Evolutionary conservation across 64 coral and sea anemone genomes (phyloP).

Genomic region (Stylophora pistillata): DNA sequence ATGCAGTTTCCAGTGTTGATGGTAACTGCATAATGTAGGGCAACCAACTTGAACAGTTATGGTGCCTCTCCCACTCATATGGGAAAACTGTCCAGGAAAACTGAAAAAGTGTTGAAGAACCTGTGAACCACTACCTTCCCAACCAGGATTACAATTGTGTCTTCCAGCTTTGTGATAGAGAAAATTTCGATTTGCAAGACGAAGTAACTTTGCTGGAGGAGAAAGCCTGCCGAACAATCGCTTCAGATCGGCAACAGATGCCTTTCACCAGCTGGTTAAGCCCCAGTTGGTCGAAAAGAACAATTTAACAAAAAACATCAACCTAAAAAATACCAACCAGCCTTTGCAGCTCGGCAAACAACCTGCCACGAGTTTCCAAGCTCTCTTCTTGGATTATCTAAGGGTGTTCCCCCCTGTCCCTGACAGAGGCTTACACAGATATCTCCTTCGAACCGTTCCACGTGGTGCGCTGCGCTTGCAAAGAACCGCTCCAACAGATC

Average conservation of each 20-base stretch:
- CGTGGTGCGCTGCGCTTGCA: conserved; percentile 58
- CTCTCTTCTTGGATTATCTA: conserved; percentile 69
- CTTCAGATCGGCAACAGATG: conserved; percentile 14
- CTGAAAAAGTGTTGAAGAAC: too few relatives aligned
- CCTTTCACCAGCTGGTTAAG: too few relatives aligned
- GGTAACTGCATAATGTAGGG: too few relatives aligned
- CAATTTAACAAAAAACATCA: neutral
- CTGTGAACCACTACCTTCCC: too few relatives aligned
- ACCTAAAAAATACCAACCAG: conserved; percentile 46
- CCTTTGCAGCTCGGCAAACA: conserved; percentile 86
- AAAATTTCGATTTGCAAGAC: neutral
- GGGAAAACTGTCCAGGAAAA: too few relatives aligned
- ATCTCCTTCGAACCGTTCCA: conserved; percentile 58
- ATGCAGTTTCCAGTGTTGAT: too few relatives aligned
- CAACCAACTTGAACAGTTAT: too few relatives aligned
- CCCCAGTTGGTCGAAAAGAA: too few relatives aligned
- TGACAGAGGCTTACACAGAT: conserved; percentile 95
- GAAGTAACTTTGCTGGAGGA: neutral
- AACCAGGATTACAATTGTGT: too few relatives aligned
- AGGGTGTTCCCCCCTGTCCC: conserved; percentile 93
- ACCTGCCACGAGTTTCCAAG: conserved; percentile 97
- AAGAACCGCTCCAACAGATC: conserved; percentile 85
- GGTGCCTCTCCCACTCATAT: too few relatives aligned
- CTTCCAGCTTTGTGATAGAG: too few relatives aligned
- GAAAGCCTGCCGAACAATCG: neutral